Base-by-base conservation (phyloP, 2,113 vertebrate genomes). In the Triplophysa rosa region DNA sequence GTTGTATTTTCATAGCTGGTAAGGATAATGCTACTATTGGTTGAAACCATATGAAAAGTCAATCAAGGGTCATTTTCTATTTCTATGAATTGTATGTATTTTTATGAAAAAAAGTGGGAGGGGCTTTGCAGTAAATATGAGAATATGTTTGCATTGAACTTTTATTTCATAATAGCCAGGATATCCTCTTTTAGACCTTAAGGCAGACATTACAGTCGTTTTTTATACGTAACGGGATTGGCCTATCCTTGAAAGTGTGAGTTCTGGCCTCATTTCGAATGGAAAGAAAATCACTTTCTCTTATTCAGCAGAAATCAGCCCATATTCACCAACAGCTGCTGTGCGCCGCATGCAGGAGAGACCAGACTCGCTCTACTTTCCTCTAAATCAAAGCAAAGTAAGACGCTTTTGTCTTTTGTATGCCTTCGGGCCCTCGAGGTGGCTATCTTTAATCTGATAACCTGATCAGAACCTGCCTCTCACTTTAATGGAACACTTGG, bases 401-500 rank as follows among this genome's bases (percentile, higher is more conserved):
- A 80, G 76, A 70, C 58, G 80, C 78, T 78, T 70, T 80, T 73
- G 79, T 78, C 81, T 85, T 87, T 86, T 87, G 82, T 86, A 81
- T 23, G 61, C 77, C 45, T 75, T 71, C 64, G 78, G 65, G 82
- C 84, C 80, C 83, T 73, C 17, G 56, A 3, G 14, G 81, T 85
- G 79, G 24, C 84, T 89, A 21, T 10, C 84, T 88, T 91, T 88
- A 87, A 89, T 90, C 85, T 84, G 83, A 80, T 80, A 84, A 80
- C 67, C 72, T 58, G 64, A 87, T 69, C 70, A 37, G 11, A 87
- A 65, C 47, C 73, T 65, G 73, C 73, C 84, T 88, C 86, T 86
- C 70, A 83, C 61, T 66, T 81, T 88, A 82, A 86, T 87, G 79
- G 4, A 83, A 82, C 81, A 78, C 84, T 78, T 82, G 74, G 82